Percentiles rank a stretch among this genome's conserved stretches.
These are phyloP conservation scores for Teleopsis dalmanni DNA, from an alignment of 1,140 invertebrate genomes.

Conservation along the genomic window DNA sequence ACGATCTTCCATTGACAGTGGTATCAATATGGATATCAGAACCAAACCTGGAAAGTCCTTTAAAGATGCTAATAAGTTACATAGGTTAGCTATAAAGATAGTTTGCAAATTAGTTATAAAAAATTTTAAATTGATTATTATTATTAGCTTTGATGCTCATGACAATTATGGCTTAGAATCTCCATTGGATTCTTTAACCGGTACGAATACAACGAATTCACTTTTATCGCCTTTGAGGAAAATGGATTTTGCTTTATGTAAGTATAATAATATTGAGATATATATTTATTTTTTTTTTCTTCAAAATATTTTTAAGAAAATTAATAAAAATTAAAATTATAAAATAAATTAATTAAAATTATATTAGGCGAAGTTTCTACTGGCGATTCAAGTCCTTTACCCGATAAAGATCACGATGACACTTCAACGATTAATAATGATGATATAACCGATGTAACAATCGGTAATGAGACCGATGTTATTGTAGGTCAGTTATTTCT, in stretches of 20 bases:
- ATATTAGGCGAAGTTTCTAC: slow-evolving; percentile 58
- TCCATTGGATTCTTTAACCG: slow-evolving; percentile 41
- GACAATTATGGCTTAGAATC: slow-evolving; percentile 38
- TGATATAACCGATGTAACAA: slow-evolving; percentile 48
- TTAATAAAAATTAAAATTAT: slow-evolving; percentile 7
- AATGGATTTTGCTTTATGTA: slow-evolving; percentile 66
- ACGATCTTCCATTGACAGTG: slow-evolving; percentile 75
- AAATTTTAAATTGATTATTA: not conserved
- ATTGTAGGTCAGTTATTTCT: slow-evolving; percentile 63
- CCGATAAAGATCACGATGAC: slow-evolving; percentile 64
- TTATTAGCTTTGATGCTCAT: slow-evolving; percentile 27
- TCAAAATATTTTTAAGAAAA: slow-evolving; percentile 12
- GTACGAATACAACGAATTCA: slow-evolving; percentile 21
- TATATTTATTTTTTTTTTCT: slow-evolving; percentile 11
- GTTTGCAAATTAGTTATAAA: not conserved
- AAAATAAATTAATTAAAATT: slow-evolving; percentile 5
- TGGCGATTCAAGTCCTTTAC: slow-evolving; percentile 58
- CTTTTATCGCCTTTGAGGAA: slow-evolving; percentile 44
- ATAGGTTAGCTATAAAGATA: not conserved
- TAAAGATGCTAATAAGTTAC: slow-evolving; percentile 8
- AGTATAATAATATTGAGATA: slow-evolving; percentile 40
- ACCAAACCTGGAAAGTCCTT: slow-evolving; percentile 32
- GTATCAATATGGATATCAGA: slow-evolving; percentile 62
- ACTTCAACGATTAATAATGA: slow-evolving; percentile 55
- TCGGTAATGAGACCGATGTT: slow-evolving; percentile 39